These are phyloP conservation scores for Rhagoletis pomonella DNA, from an alignment of 1,140 invertebrate genomes.

Conservation along the genomic window DNA sequence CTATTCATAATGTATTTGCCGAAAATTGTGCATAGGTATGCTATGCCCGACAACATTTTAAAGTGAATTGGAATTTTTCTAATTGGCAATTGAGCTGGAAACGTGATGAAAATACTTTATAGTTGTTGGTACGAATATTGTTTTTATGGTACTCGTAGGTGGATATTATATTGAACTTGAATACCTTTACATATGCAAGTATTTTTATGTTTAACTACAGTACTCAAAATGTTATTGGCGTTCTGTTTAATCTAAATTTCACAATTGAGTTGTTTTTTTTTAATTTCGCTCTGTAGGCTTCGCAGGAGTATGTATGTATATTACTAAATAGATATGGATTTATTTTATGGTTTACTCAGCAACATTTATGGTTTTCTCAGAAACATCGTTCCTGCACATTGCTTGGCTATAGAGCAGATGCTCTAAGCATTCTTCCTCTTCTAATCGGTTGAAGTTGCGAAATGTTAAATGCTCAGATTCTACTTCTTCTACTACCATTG, in stretches of 20 bases:
- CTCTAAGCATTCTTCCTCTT: too few species aligned
- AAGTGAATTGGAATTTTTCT: constrained; percentile 60
- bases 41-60: not conserved
- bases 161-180: not conserved
- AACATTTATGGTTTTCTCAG: too few species aligned
- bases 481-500: too few species aligned
- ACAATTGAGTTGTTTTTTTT: not conserved
- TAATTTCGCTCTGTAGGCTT: too few species aligned
- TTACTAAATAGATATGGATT: too few species aligned
- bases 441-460: too few species aligned
- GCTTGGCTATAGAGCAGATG: too few species aligned
- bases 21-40: not conserved
- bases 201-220: not conserved
- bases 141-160: not conserved
- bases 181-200: not conserved
- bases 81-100: constrained; percentile 73
- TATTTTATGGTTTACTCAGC: too few species aligned
- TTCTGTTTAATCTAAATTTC: not conserved
- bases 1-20: not conserved
- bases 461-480: too few species aligned
- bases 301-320: too few species aligned
- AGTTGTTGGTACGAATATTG: constrained; percentile 14
- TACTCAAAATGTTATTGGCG: not conserved
- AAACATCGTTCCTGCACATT: too few species aligned
- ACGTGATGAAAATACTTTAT: constrained; percentile 63